These are phyloP conservation scores for Rhagoletis pomonella DNA, from an alignment of 1,140 invertebrate genomes.

Conservation along the genomic window DNA sequence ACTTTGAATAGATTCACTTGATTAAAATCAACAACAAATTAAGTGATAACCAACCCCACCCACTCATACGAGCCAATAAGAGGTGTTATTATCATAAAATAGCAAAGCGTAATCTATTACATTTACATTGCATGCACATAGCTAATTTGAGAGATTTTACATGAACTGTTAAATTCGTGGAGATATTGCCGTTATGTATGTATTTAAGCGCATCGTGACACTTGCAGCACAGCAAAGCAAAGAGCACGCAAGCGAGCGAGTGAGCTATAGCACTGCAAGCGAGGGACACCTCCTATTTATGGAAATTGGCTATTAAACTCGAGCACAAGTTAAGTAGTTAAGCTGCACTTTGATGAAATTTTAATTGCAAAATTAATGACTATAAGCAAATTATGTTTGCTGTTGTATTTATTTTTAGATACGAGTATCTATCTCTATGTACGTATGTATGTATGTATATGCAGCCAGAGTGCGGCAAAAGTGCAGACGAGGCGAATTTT, in stretches of 20 bases:
- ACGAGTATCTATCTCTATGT: background rate
- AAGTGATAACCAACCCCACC: constrained; percentile 28
- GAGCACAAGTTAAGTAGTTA: constrained; percentile 46
- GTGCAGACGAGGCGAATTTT: background rate
- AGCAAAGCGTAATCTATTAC: background rate
- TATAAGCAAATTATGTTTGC: constrained; percentile 36
- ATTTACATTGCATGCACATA: background rate
- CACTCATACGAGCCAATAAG: background rate
- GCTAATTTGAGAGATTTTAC: background rate
- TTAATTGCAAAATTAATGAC: constrained; percentile 49
- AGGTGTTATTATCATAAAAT: constrained; percentile 31
- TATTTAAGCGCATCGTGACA: background rate
- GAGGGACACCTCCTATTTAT: constrained; percentile 17
- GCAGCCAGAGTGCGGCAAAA: background rate
- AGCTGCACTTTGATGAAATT: constrained; percentile 50
- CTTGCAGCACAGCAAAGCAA: background rate
- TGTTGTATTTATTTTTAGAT: constrained; percentile 21
- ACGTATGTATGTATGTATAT: background rate
- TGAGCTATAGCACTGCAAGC: background rate
- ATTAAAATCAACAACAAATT: constrained; percentile 7
- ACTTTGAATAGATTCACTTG: constrained; percentile 33
- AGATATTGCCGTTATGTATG: background rate
- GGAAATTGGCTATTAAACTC: constrained; percentile 52
- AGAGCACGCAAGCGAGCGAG: no score
- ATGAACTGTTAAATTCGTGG: background rate